A percentile compares a stretch with the other conserved stretches of the same genome.
These are phyloP conservation scores for Zonotrichia leucophrys DNA, from an alignment of 2,113 vertebrate genomes.

Conservation along the genomic window DNA sequence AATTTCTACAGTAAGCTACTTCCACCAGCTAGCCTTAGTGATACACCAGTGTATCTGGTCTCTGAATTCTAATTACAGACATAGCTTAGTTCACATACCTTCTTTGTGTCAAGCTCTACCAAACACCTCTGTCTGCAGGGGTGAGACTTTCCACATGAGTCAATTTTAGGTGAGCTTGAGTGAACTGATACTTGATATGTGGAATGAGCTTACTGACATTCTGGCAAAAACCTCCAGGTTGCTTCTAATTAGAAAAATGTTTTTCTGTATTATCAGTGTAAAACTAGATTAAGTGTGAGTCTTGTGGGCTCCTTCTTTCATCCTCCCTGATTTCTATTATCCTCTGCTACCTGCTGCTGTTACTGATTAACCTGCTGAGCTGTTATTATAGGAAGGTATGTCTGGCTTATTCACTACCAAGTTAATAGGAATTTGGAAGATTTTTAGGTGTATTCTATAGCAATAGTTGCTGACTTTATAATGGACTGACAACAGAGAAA, in stretches of 20 bases:
- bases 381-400: not conserved
- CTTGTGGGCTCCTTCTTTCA: not conserved
- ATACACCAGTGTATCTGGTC: fast-evolving
- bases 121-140: not conserved
- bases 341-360: not conserved
- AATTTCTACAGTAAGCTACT: not conserved
- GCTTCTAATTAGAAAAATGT: not conserved
- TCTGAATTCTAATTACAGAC: not conserved
- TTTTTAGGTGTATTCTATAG: not conserved
- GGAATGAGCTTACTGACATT: not conserved
- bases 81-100: not conserved
- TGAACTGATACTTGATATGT: not conserved
- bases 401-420: not conserved
- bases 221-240: not conserved
- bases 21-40: not conserved
- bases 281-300: not conserved
- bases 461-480: not conserved
- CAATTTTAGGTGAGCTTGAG: not conserved
- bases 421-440: not conserved
- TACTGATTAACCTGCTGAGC: not conserved
- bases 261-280: not conserved
- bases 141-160: not conserved
- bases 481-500: not conserved
- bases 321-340: not conserved
- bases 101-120: not conserved